Base-by-base conservation (phyloP, 2,888 invertebrate species). In the Dicranocentrus wangi region DNA sequence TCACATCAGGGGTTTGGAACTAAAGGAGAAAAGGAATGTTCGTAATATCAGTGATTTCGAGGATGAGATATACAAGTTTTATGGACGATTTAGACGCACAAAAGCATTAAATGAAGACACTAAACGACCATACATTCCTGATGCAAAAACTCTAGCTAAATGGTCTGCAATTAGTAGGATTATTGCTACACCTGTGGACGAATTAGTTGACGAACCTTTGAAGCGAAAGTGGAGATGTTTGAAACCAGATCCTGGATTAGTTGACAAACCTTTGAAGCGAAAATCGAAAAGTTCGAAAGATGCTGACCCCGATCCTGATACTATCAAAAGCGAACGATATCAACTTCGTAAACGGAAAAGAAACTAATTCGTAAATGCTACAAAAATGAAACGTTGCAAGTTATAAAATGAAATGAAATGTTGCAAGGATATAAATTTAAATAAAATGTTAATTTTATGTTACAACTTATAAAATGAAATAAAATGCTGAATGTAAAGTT, bases 71-170 rank as follows among this genome's bases (percentile, higher is more conserved):
- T 84, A 81, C 76, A 82, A 70, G 27, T 81, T 61, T 25, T 83
- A 82, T 51, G 86, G 79, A 21, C 83, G 83, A 19, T 86, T 86
- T 43, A 43, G 65, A 15, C 82, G 83, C 3, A 86, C 86, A 0
- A 86, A 86, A 55, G 43, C 84, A n/a, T 19, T 84, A 32, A 79
- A 82, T 13, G 1, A 28, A 2, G 39, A 68, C 0, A 61, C 47
- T 0, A 55, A 81, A 7, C 63, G 85, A 39, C 79, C 61, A 0
- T 85, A 85, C 51, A 66, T 85, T 53, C 85, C 85, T 19, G 42
- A 42, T 13, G 82, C 68, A 10, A 69, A 39, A 19, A 47, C 60
- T 1, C 28, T 83, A 10, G 32, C 32, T 0, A 43, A 76, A 27
- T 80, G 82, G 70, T 63, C 73, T 17, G 68, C 53, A 15, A 82